Evolutionary conservation across 2,113 vertebrate species (phyloP), one percentile per base, ranked within the genome.

Genomic region (Paracanthobrama guichenoti): DNA sequence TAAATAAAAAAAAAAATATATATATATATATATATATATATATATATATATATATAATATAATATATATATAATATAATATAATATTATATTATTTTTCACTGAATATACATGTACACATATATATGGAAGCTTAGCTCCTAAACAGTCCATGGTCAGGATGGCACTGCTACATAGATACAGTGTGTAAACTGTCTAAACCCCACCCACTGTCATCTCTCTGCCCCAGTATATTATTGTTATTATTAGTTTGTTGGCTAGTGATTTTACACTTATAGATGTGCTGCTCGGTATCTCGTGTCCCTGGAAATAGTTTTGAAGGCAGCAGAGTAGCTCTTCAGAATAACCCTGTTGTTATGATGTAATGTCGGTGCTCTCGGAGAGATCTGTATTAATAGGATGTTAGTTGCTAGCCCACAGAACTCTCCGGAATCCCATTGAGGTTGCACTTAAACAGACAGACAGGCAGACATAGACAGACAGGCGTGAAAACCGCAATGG

Each of bases 361-460:
- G 84, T 88, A 86, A 88, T 57, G 83, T 28, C 9, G 35, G 24
- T n/a, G 13, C 74, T 39, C 67, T 64, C 5, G 46, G 59, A 22
- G 73, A 26, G n/a, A 74, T 81, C 55, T 44, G 44, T 88, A 88
- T 88, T 86, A 86, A 86, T 88, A 88, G 82, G 26, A 22, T 81
- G 53, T 64, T 81, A 75, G 87, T 88, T 88, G 87, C 87, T 88
- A 86, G 77, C 66, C 81, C 81, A 76, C 81, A 83, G 73, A 82
- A 82, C 80, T 78, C 60, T 74, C 13, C 3, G 84, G 87, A 88
- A 87, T 81, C 67, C 71, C 48, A 62, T 55, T 69, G 64, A 76
- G 74, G 18, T 18, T 0, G 22, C 11, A 62, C 24, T 64, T 55
- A 85, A 53, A 79, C 84, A 74, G 77, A 85, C 76, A 71, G 64